phyloP scores from a whole-genome alignment of 1,140 invertebrate genomes.

The Drosophila sulfurigaster region DNA sequence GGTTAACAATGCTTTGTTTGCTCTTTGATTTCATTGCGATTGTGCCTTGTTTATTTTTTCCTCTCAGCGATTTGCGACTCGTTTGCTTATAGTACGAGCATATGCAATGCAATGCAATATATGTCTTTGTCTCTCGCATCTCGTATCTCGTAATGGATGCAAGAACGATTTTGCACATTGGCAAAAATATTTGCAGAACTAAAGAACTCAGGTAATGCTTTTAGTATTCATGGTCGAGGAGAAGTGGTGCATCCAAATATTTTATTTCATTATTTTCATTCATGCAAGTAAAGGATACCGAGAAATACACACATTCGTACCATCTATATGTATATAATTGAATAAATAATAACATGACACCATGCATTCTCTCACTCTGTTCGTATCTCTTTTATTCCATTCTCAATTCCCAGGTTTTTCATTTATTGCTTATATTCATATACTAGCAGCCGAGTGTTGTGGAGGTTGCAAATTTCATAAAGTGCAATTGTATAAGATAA shows the following conservation, averaged over 20 bases:
- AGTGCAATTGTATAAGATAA: constrained; percentile 65
- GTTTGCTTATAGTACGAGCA: background rate
- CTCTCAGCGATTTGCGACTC: background rate
- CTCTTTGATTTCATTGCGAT: background rate
- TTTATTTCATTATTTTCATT: constrained; percentile 49
- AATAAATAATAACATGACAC: constrained; percentile 61
- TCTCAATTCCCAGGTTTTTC: constrained; percentile 12
- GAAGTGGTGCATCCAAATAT: constrained; percentile 42
- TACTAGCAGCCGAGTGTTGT: constrained; percentile 3
- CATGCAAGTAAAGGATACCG: constrained; percentile 33
- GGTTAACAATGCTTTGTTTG: constrained; percentile 6
- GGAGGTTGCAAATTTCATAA: constrained; percentile 51
- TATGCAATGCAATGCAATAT: background rate
- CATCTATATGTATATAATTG: constrained; percentile 20
- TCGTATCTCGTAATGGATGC: background rate
- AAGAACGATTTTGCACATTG: constrained; percentile 12
- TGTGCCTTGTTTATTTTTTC: background rate
- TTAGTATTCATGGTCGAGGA: background rate
- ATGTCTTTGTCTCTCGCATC: background rate
- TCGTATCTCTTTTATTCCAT: too few relatives aligned
- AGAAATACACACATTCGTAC: too few relatives aligned
- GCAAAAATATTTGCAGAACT: constrained; percentile 15
- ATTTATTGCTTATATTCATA: background rate
- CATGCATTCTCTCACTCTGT: constrained; percentile 1
- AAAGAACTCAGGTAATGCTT: constrained; percentile 17